Evolutionary conservation across 2,797 vertebrate genomes (phyloP).

Genomic region (Anas flavirostris): DNA sequence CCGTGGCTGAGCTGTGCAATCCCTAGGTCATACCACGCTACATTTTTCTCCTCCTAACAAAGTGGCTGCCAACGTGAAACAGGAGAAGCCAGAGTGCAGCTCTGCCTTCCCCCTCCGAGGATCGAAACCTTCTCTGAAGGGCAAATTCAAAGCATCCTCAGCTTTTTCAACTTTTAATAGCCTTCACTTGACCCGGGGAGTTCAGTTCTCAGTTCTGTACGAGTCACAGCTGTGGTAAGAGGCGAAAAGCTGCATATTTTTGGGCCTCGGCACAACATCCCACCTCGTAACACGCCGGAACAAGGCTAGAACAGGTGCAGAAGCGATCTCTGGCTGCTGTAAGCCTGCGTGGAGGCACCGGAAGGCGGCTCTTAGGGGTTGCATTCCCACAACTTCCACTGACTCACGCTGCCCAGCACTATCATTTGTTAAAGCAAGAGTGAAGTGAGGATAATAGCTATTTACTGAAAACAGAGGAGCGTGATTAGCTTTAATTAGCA

Average conservation of each 20-base stretch:
- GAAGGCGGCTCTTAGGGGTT: neutral
- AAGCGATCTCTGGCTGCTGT: fast-evolving
- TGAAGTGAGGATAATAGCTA: constrained; percentile 70
- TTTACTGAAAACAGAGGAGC: constrained; percentile 69
- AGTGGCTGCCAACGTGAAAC: constrained; percentile 26
- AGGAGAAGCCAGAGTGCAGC: neutral
- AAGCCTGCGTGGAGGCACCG: neutral
- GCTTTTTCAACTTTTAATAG: neutral
- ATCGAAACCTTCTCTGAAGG: constrained; percentile 29
- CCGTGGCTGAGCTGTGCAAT: neutral
- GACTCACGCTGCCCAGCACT: constrained; percentile 40
- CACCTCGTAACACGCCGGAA: neutral
- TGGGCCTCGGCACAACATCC: neutral
- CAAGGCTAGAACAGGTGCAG: neutral
- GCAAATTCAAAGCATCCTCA: constrained; percentile 29
- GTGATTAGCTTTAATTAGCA: constrained; percentile 67
- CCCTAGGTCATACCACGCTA: neutral
- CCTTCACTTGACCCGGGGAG: fast-evolving
- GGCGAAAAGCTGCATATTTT: neutral
- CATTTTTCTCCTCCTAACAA: neutral
- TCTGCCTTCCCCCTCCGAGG: neutral
- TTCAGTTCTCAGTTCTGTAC: neutral
- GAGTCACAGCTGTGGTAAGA: fast-evolving
- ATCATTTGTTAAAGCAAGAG: constrained; percentile 63
- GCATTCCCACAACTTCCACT: neutral